Conservation (phyloP, 2,888 invertebrate genomes). For the Platycheirus albimanus region DNA sequence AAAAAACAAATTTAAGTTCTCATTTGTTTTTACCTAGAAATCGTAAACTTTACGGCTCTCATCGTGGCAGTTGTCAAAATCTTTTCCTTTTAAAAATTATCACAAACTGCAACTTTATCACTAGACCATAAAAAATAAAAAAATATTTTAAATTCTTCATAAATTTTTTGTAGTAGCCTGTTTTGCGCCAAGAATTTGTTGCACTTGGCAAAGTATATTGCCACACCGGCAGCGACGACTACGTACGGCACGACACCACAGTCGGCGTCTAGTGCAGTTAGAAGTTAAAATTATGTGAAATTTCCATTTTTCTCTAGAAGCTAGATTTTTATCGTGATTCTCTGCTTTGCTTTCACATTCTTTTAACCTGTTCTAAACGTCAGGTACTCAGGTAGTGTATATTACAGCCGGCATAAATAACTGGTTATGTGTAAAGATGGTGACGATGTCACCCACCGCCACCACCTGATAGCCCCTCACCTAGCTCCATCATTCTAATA, state of each 20-base stretch:
- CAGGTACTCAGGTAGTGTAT: not conserved
- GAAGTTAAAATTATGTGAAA: not conserved
- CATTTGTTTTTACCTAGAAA: no score
- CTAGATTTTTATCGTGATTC: slow-evolving; percentile 6
- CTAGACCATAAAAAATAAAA: slow-evolving; percentile 6
- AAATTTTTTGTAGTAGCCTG: not conserved
- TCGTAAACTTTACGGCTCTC: no score
- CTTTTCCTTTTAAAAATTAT: no score
- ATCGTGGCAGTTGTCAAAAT: no score
- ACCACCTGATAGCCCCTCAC: not conserved
- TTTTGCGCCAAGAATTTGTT: slow-evolving; percentile 23
- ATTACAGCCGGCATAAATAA: slow-evolving; percentile 51
- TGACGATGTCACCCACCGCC: slow-evolving; percentile 4
- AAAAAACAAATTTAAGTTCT: not conserved
- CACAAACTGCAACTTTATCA: not conserved
- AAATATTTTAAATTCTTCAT: slow-evolving; percentile 19
- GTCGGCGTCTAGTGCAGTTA: slow-evolving; percentile 12
- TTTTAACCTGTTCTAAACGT: slow-evolving; percentile 51
- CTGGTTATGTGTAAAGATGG: slow-evolving; percentile 24
- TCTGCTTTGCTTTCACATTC: slow-evolving; percentile 25
- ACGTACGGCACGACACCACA: not conserved
- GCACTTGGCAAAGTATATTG: slow-evolving; percentile 11
- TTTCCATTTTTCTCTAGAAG: slow-evolving; percentile 10
- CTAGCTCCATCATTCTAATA: not conserved
- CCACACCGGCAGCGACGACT: not conserved